These are phyloP conservation scores for Rhagonycha fulva DNA, from an alignment of 2,888 invertebrate genomes.

Conservation along the genomic window DNA sequence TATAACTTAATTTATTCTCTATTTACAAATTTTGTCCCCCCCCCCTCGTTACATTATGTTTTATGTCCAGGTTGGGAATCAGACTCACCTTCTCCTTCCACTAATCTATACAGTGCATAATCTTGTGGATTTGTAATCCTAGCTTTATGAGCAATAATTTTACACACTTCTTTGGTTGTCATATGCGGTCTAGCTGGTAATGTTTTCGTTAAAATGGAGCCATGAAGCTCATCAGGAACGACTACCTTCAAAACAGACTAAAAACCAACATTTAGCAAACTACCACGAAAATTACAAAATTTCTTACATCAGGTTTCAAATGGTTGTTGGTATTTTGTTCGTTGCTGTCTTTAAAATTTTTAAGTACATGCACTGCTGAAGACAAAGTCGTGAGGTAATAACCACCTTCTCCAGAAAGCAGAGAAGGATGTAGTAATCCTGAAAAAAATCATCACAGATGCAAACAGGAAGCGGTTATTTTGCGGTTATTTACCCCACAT, in stretches of 20 bases:
- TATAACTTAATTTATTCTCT: background rate
- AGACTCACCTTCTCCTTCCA: constrained; percentile 82
- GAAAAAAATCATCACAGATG: background rate
- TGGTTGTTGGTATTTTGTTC: constrained; percentile 49
- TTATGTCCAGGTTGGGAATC: background rate
- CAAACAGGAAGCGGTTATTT: background rate
- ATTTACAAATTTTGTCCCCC: background rate
- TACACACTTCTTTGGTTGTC: constrained; percentile 89
- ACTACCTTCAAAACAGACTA: constrained; percentile 84
- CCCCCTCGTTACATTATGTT: no score
- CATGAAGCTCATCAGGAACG: constrained; percentile 92
- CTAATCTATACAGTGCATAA: constrained; percentile 88
- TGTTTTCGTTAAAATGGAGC: constrained; percentile 88
- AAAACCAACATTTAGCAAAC: constrained; percentile 21
- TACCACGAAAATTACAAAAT: background rate
- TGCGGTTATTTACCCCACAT: constrained; percentile 73
- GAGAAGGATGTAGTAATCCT: constrained; percentile 83
- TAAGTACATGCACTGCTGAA: constrained; percentile 88
- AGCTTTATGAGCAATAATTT: constrained; percentile 93
- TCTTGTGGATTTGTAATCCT: constrained; percentile 96
- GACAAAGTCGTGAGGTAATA: constrained; percentile 94
- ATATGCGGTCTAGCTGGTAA: constrained; percentile 93
- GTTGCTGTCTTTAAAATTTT: constrained; percentile 60
- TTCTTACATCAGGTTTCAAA: constrained; percentile 53
- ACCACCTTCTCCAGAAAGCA: constrained; percentile 90